Percentiles rank a stretch among this genome's conserved stretches.
Evolutionary conservation across 2,888 invertebrate species (phyloP).

Genomic region (Hypena proboscidalis): DNA sequence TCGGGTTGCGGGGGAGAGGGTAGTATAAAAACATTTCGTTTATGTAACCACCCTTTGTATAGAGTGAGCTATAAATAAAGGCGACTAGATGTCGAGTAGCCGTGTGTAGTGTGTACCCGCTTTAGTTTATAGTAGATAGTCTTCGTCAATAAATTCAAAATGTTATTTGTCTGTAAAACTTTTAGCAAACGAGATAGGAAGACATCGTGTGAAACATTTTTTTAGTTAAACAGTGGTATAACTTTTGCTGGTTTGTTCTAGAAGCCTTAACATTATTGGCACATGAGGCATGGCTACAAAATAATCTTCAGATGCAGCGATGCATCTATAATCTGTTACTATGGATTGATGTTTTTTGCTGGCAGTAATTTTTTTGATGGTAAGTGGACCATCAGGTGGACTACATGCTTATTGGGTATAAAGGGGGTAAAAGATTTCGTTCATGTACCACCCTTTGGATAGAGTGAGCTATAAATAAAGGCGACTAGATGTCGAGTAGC

Average conservation of each 20-base stretch:
- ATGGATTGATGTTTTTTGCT: too few relatives aligned
- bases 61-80: slow-evolving; percentile 53
- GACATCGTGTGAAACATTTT: too few relatives aligned
- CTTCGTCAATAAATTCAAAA: slow-evolving; percentile 5
- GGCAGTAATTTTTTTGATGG: too few relatives aligned
- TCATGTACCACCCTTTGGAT: slow-evolving; percentile 31
- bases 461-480: slow-evolving; percentile 53
- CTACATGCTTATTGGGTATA: too few relatives aligned
- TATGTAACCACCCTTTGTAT: slow-evolving; percentile 33
- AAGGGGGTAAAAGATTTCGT: slow-evolving; percentile 32
- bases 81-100: slow-evolving; percentile 45
- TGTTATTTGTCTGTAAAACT: neutral
- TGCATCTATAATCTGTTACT: too few relatives aligned
- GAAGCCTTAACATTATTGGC: too few relatives aligned
- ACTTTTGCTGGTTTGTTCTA: too few relatives aligned
- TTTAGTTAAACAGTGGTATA: too few relatives aligned
- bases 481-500: slow-evolving; percentile 45
- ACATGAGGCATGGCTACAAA: too few relatives aligned
- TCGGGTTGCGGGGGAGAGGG: slow-evolving; percentile 10
- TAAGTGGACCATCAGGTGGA: too few relatives aligned
- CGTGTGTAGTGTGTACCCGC: slow-evolving; percentile 36
- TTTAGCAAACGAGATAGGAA: too few relatives aligned
- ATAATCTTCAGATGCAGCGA: too few relatives aligned
- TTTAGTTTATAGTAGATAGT: slow-evolving; percentile 30
- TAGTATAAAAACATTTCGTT: slow-evolving; percentile 24